Base-by-base conservation (phyloP, 2,888 invertebrate species). In the Phlogophora meticulosa region DNA sequence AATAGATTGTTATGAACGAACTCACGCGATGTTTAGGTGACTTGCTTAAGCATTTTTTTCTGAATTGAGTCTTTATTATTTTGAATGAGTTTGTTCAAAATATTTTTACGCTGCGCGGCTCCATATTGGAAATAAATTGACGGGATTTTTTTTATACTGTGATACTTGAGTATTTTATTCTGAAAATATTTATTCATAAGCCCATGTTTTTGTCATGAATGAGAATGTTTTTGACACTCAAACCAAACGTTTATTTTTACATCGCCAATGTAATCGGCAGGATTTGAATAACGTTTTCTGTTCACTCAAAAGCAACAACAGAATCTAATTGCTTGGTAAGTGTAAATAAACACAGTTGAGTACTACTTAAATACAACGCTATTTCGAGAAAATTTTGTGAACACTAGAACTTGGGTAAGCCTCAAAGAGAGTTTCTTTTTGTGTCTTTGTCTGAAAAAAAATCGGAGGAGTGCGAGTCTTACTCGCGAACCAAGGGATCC, bases 1-100 rank as follows among this genome's bases (percentile, higher is more conserved):
- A 76, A 76, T 56, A 69, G 66, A 67, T 67, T 52, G 55, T 78
- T 69, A 60, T 51, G 64, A 65, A 52, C 42, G 48, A 75, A 65
- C 69, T 67, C 74, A 69, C 61, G 63, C 57, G 46, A 52, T 52
- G 43, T 68, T 55, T 63, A 51, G 55, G 58, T 61, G 59, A 72
- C 55, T 45, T 36, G 32, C 55, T 45, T 36, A 24, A 53, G 22
- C n/a, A 28, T 45, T 58, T 77, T 64, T 72, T 64, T 48, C 17
- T n/a, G 32, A 55, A 72, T 58, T 58, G 48, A 45, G 61, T 63
- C 36, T 58, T 67, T 70, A 52, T 63, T 72, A 62, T 70, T 72
- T 67, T 79, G 45, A 58, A 80, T 76, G 56, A 66, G 61, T 49
- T 63, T 65, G 43, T 55, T 65, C 10, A 45, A 65, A 51, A 72